Percentiles rank a stretch among this genome's conserved stretches.
phyloP scores from a whole-genome alignment of 1,140 invertebrate species.

The Drosophila persimilis region DNA sequence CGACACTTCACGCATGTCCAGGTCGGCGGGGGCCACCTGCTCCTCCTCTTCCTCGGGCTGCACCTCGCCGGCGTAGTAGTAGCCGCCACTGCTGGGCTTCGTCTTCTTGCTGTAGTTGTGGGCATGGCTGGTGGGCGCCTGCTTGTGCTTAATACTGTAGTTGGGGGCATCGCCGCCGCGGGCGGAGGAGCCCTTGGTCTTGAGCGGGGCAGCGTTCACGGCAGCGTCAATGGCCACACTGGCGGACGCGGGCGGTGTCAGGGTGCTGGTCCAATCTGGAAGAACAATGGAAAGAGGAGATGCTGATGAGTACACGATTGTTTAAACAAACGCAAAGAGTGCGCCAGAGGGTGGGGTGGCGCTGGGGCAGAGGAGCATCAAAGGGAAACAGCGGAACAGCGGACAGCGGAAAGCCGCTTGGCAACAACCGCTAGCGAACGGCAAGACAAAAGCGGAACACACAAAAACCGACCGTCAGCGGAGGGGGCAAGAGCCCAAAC shows the following conservation, averaged over 20 bases:
- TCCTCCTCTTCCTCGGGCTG: conserved; percentile 9
- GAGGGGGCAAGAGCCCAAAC: conserved; percentile 34
- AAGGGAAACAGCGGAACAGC: conserved; percentile 10
- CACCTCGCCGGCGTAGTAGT: conserved; percentile 39
- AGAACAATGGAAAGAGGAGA: conserved; percentile 30
- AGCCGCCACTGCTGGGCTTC: conserved; percentile 41
- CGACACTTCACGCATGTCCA: conserved; percentile 70
- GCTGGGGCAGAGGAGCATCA: conserved; percentile 6
- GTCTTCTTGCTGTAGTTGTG: conserved; percentile 46
- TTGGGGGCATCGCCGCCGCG: conserved; percentile 34
- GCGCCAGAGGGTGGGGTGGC: background rate
- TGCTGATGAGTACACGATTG: conserved; percentile 46
- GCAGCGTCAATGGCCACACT: conserved; percentile 32
- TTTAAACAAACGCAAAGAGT: conserved; percentile 12
- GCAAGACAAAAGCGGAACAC: conserved; percentile 65
- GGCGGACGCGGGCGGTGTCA: conserved; percentile 63
- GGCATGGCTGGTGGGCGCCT: conserved; percentile 42
- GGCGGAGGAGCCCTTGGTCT: conserved; percentile 1
- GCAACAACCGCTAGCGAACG: conserved; percentile 36
- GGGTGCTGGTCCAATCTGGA: conserved; percentile 80
- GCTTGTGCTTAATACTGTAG: conserved; percentile 56
- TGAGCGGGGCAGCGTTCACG: conserved; percentile 14
- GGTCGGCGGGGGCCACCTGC: conserved; percentile 18
- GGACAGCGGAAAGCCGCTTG: conserved; percentile 50
- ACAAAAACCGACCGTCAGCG: conserved; percentile 4